phyloP scores from a whole-genome alignment of 2,113 vertebrate species.

The Accipiter virgatus region DNA sequence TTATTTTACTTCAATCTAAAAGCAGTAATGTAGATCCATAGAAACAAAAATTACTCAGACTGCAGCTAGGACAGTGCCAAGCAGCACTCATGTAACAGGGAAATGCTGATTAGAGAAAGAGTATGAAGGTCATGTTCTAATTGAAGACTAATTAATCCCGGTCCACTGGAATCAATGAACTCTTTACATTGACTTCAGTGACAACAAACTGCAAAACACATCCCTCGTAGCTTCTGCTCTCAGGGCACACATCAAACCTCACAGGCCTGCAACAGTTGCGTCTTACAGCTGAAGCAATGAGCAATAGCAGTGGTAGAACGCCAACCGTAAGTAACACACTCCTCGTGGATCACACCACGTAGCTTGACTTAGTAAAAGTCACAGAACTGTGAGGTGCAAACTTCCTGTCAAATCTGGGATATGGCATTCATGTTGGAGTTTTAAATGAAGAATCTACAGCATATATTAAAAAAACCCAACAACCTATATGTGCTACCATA shows the following conservation, averaged over 20 bases:
- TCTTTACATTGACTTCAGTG: not conserved
- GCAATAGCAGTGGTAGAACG: not conserved
- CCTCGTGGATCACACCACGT: rapidly evolving
- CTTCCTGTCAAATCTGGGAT: not conserved
- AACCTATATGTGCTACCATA: too few species aligned
- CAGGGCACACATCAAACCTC: not conserved
- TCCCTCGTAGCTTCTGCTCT: not conserved
- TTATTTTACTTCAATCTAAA: not conserved
- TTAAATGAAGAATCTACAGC: not conserved
- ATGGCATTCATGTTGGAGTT: not conserved
- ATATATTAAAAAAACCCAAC: not conserved
- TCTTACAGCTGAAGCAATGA: not conserved
- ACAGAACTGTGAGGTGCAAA: not conserved
- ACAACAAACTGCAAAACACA: not conserved
- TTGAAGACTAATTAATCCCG: constrained; percentile 6
- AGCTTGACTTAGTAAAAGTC: not conserved
- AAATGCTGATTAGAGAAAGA: not conserved
- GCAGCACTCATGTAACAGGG: not conserved
- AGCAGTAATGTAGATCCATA: not conserved
- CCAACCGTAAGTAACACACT: rapidly evolving
- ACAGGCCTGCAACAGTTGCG: rapidly evolving
- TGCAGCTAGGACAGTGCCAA: not conserved
- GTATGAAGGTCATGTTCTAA: constrained; percentile 8
- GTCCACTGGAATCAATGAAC: not conserved
- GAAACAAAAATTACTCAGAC: not conserved